Evolutionary conservation across 2,797 vertebrate genomes (phyloP).

Genomic region (Bradypodion pumilum): DNA sequence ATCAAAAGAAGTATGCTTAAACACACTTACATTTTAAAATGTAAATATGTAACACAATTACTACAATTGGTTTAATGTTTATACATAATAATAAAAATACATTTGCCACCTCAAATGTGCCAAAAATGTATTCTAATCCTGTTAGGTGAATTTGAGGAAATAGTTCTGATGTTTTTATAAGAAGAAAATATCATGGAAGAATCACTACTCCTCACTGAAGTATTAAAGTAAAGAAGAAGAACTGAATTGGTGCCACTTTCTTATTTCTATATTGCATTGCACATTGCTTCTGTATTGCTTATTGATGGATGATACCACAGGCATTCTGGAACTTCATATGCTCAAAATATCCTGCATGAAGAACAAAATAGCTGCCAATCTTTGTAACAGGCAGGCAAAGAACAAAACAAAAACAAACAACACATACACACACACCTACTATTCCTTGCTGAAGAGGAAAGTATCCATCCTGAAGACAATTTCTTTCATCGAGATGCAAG

Average conservation of each 20-base stretch:
- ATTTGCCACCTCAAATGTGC: slow-evolving; percentile 38
- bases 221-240: neutral
- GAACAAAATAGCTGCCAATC: slow-evolving; percentile 58
- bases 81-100: slow-evolving; percentile 42
- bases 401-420: slow-evolving; percentile 5
- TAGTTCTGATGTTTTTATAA: too few relatives aligned
- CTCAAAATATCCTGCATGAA: slow-evolving; percentile 46
- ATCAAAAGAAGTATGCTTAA: too few relatives aligned
- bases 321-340: slow-evolving; percentile 30
- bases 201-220: neutral
- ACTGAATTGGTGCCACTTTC: neutral
- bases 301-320: slow-evolving; percentile 44
- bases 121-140: too few relatives aligned
- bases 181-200: too few relatives aligned
- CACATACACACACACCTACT: slow-evolving; percentile 22
- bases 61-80: slow-evolving; percentile 30
- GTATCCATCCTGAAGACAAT: slow-evolving; percentile 56
- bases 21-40: too few relatives aligned
- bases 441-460: slow-evolving; percentile 11
- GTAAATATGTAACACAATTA: slow-evolving; percentile 47
- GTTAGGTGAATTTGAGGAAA: too few relatives aligned
- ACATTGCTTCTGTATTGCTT: slow-evolving; percentile 5
- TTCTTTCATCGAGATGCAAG: slow-evolving; percentile 63
- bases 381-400: slow-evolving; percentile 43
- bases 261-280: slow-evolving; percentile 25